Conservation (phyloP, 1,140 invertebrate species). For the Drosophila ficusphila region DNA sequence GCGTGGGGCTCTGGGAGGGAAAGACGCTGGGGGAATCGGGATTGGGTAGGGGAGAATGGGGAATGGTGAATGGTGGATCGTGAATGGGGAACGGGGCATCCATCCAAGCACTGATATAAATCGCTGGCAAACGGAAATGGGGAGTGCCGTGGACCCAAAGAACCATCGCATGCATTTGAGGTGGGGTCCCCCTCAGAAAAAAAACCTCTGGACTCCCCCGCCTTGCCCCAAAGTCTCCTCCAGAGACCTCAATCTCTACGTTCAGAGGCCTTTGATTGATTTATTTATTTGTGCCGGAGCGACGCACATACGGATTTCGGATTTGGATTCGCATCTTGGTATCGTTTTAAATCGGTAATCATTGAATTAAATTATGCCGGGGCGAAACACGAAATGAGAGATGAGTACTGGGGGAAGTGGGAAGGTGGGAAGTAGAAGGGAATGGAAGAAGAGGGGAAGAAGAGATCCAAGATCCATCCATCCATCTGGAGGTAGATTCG, state of each 20-base stretch:
- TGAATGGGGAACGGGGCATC: conserved; percentile 11
- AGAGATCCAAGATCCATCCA: conserved; percentile 21
- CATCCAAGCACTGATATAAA: conserved; percentile 67
- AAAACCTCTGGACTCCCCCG: neutral
- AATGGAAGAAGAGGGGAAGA: neutral
- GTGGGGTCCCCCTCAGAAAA: conserved; percentile 36
- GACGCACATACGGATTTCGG: conserved; percentile 56
- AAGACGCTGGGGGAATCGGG: neutral
- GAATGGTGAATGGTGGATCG: conserved; percentile 8
- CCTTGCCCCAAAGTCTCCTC: neutral
- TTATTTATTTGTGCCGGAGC: conserved; percentile 74
- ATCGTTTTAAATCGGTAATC: conserved; percentile 77
- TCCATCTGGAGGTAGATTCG: conserved; percentile 23
- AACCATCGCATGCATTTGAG: conserved; percentile 54
- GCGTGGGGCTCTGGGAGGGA: conserved; percentile 26
- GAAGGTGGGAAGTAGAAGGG: too few species aligned
- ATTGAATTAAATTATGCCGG: conserved; percentile 81
- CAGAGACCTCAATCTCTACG: conserved; percentile 5
- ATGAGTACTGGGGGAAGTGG: too few species aligned
- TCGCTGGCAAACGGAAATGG: conserved; percentile 77
- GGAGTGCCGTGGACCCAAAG: conserved; percentile 63
- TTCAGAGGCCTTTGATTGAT: conserved; percentile 57
- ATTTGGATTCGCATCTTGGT: conserved; percentile 59
- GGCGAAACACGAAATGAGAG: neutral
- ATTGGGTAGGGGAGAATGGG: neutral